Evolutionary conservation across 2,113 vertebrate species (phyloP).

Genomic region (Willisornis vidua): DNA sequence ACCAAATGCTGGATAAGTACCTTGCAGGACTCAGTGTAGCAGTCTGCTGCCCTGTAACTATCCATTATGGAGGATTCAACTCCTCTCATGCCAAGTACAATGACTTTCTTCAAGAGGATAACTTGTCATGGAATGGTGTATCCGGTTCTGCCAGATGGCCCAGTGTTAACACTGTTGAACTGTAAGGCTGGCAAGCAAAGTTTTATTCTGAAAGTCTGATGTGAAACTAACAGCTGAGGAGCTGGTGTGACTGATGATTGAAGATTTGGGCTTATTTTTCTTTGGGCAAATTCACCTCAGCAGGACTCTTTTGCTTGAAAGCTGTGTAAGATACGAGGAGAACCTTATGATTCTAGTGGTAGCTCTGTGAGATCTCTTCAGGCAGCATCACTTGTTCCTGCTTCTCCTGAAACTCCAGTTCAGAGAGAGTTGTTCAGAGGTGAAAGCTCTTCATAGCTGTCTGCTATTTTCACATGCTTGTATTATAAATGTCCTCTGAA

Average conservation of each 20-base stretch:
- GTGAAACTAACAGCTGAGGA: neutral
- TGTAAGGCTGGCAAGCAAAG: neutral
- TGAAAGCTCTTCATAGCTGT: neutral
- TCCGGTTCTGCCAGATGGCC: conserved; percentile 1
- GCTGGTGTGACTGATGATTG: neutral
- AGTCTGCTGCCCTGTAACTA: neutral
- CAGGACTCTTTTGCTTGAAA: neutral
- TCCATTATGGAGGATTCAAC: neutral
- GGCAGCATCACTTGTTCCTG: neutral
- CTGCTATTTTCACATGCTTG: neutral
- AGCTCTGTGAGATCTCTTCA: neutral
- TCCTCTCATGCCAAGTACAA: neutral
- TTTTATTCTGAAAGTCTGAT: neutral
- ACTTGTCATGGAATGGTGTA: neutral
- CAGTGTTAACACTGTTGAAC: neutral
- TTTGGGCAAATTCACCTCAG: neutral
- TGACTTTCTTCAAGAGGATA: neutral
- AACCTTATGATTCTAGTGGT: neutral
- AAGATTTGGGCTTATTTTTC: neutral
- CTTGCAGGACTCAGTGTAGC: neutral
- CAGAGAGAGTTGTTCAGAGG: neutral
- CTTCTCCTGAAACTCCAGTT: neutral
- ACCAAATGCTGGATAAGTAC: neutral
- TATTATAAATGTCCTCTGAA: neutral
- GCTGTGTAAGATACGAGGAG: neutral